A percentile compares a stretch with the other conserved stretches of the same genome.
phyloP scores from a whole-genome alignment of 2,888 invertebrate genomes.

The Poecilobothrus nobilitatus region DNA sequence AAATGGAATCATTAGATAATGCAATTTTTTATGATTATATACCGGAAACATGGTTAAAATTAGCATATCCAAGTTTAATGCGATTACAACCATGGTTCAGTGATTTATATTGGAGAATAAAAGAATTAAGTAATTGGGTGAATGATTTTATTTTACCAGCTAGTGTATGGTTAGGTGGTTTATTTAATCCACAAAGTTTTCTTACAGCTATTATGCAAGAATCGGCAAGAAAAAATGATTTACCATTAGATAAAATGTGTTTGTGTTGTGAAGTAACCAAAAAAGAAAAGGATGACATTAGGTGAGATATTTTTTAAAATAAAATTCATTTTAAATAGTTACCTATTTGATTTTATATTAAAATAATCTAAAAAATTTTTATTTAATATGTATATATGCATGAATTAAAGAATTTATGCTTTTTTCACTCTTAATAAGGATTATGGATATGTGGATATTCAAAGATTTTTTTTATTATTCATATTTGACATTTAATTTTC shows the following conservation, averaged over 20 bases:
- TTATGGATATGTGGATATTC: too few relatives aligned
- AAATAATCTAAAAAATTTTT: too few relatives aligned
- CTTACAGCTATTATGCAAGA: slow-evolving; percentile 97
- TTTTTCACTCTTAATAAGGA: too few relatives aligned
- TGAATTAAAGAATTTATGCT: too few relatives aligned
- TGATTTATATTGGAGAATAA: slow-evolving; percentile 71
- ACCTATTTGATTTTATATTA: too few relatives aligned
- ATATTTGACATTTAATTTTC: too few relatives aligned
- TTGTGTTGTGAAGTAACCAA: slow-evolving; percentile 92
- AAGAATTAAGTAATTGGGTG: slow-evolving; percentile 80
- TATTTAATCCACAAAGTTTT: slow-evolving; percentile 96
- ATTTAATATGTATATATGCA: too few relatives aligned
- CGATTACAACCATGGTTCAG: slow-evolving; percentile 80
- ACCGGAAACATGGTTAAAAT: slow-evolving; percentile 72
- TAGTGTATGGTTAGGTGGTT: slow-evolving; percentile 88
- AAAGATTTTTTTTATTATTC: too few relatives aligned
- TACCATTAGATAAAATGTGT: slow-evolving; percentile 94
- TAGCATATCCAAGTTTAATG: slow-evolving; percentile 83
- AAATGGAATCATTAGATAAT: slow-evolving; percentile 84
- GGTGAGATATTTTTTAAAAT: slow-evolving; percentile 45
- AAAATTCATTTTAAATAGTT: neutral
- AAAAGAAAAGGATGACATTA: slow-evolving; percentile 76
- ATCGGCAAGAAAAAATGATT: slow-evolving; percentile 89
- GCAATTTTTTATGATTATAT: slow-evolving; percentile 80
- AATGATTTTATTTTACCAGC: slow-evolving; percentile 72